Evolutionary conservation across 2,797 vertebrate genomes (phyloP), one percentile per base, ranked within the genome.

Genomic region (Botia almorhae): DNA sequence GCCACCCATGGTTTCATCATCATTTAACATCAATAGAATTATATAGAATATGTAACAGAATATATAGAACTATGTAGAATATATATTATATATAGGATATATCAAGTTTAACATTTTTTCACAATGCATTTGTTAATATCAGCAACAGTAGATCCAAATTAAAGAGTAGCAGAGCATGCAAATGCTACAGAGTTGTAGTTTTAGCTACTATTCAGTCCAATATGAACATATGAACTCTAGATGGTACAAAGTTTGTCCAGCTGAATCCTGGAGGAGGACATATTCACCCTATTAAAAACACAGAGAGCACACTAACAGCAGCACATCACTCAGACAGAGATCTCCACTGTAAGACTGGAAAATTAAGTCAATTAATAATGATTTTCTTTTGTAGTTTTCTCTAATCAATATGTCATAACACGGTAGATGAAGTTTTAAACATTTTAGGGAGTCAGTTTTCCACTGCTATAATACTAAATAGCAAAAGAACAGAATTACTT

Each of bases 341-440:
- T 12, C 17, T 65, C 63, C 13, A 2, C 17, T 33, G 17, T 29
- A 33, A 61, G 7, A n/a, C 63, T 65, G 43, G 10, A 11, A 39
- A 39, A 65, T 12, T n/a, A 64, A 33, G 7, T 36, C 14, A 36
- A 64, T 64, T 64, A 64, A 64, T 64, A 64, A 64, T 33, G 61
- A 64, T 64, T 26, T 36, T 64, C 29, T 16, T 7, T 26, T 10
- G 33, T 36, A 17, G 7, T 17, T 36, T 16, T 36, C 16, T 36
- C 14, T 64, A 64, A 39, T 65, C 17, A 39, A 65, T 65, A 19
- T 39, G 33, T 65, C 8, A 65, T 39, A 65, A 65, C 33, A 39
- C 7, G 2, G 29, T n/a, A 33, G 7, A 21, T 11, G 5, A 16
- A 33, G 12, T 14, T 63, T 39, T 65, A 43, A 65, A 65, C 33